Percentiles rank a stretch among this genome's conserved stretches.
Evolutionary conservation across 2,797 vertebrate species (phyloP).

Genomic region (Coreius guichenoti): DNA sequence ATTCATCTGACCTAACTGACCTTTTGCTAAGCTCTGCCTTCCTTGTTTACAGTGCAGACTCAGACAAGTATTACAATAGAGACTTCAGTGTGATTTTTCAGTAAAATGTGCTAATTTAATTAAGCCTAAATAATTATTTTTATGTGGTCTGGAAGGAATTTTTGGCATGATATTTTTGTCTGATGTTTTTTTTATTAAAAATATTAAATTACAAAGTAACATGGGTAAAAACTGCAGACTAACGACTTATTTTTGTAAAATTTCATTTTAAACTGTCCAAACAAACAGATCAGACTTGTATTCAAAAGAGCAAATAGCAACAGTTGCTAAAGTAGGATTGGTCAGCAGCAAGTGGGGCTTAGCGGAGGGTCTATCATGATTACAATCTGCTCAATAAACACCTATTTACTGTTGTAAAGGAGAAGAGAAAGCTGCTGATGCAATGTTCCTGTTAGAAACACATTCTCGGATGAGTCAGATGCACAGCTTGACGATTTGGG

Average conservation of each 20-base stretch:
- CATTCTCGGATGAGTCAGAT: slow-evolving; percentile 26
- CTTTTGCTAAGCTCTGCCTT: not conserved
- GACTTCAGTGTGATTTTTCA: not conserved
- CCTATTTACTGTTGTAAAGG: slow-evolving; percentile 13
- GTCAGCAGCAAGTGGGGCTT: not conserved
- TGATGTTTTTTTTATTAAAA: not conserved
- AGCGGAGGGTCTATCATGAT: not conserved
- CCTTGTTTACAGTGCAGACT: no score
- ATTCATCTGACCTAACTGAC: slow-evolving; percentile 4
- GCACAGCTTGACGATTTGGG: slow-evolving; percentile 28
- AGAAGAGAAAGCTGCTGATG: slow-evolving; percentile 24
- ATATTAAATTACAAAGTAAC: not conserved
- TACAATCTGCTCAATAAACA: slow-evolving; percentile 17
- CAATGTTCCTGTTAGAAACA: slow-evolving; percentile 34
- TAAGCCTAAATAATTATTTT: fast-evolving
- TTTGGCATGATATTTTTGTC: not conserved
- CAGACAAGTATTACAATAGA: no score
- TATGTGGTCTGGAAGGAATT: not conserved
- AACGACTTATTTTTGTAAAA: not conserved
- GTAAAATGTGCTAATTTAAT: not conserved
- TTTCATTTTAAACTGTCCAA: not conserved
- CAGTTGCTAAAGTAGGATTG: not conserved
- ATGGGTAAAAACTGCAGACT: not conserved
- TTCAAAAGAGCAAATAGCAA: not conserved
- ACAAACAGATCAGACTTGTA: not conserved